Conservation (phyloP, 2,888 invertebrate species). For the Philereme vetulata region DNA sequence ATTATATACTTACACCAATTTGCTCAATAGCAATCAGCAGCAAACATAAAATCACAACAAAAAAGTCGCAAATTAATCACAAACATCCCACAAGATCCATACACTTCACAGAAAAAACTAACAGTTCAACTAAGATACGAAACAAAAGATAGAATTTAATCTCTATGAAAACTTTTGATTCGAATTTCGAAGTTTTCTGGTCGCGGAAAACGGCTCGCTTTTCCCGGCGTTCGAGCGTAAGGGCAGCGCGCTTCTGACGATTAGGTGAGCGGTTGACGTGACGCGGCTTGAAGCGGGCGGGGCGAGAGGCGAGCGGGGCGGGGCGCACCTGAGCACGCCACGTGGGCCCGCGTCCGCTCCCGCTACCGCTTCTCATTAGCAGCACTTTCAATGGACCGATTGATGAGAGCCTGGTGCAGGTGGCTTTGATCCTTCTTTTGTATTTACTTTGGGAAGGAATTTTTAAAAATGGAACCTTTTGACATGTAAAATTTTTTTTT, state of each 20-base stretch:
- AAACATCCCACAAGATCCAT: slow-evolving; percentile 72
- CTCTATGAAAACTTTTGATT: slow-evolving; percentile 49
- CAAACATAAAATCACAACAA: slow-evolving; percentile 58
- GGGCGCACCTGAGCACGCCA: slow-evolving; percentile 77
- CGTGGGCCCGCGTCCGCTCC: slow-evolving; percentile 63
- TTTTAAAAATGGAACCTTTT: no score
- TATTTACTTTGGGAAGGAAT: slow-evolving; percentile 29
- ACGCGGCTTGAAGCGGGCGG: slow-evolving; percentile 64
- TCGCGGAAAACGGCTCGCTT: slow-evolving; percentile 79
- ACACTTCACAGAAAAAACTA: slow-evolving; percentile 42
- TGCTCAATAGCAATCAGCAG: slow-evolving; percentile 53
- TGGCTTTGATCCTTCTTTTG: slow-evolving; percentile 45
- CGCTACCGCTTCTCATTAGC: slow-evolving; percentile 55
- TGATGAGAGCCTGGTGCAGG: slow-evolving; percentile 57
- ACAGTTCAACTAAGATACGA: slow-evolving; percentile 30
- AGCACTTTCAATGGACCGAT: slow-evolving; percentile 69
- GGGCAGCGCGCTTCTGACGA: slow-evolving; percentile 77
- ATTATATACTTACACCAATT: slow-evolving; percentile 67
- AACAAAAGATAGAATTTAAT: slow-evolving; percentile 37
- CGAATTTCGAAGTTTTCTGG: slow-evolving; percentile 70
- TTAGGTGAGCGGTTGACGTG: slow-evolving; percentile 69
- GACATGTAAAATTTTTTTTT: no score
- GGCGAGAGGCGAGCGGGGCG: slow-evolving; percentile 69
- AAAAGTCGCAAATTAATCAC: slow-evolving; percentile 62
- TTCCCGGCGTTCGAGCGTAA: slow-evolving; percentile 82